Percentiles rank a stretch among this genome's conserved stretches.
Conservation (phyloP, 2,888 invertebrate genomes). For the Phyllotreta cruciferae region DNA sequence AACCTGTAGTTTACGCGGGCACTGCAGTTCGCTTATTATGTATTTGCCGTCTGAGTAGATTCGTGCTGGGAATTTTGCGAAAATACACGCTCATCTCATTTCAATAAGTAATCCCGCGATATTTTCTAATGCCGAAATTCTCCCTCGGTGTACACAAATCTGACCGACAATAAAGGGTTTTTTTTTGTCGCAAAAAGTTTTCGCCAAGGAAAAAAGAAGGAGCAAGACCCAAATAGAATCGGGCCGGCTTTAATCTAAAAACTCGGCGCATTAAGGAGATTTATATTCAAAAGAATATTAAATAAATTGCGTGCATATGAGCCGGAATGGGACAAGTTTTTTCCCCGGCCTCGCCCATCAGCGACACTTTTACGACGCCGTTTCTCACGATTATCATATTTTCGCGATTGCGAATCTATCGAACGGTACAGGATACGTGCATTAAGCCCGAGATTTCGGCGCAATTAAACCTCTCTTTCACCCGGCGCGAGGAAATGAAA, state of each 20-base stretch:
- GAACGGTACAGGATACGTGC: conserved; percentile 35
- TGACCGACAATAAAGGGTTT: too few species aligned
- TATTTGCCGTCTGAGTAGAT: conserved; percentile 18
- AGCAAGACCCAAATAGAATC: conserved; percentile 31
- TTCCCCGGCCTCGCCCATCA: conserved; percentile 39
- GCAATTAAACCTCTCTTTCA: conserved; percentile 13
- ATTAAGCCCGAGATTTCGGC: conserved; percentile 26
- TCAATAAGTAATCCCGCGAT: too few species aligned
- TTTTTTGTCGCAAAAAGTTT: neutral
- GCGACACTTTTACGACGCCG: conserved; percentile 49
- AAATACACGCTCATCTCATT: conserved; percentile 14
- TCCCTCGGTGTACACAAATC: too few species aligned
- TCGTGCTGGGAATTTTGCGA: conserved; percentile 16
- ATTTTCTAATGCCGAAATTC: too few species aligned
- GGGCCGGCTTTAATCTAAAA: conserved; percentile 36
- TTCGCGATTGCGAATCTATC: conserved; percentile 48
- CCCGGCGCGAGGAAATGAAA: neutral
- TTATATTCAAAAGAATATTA: conserved; percentile 43
- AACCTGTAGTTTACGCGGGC: conserved; percentile 33
- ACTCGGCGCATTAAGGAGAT: conserved; percentile 40
- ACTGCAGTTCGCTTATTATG: conserved; percentile 24
- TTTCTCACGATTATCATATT: conserved; percentile 51
- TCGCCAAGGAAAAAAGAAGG: neutral
- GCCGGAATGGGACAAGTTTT: conserved; percentile 43
- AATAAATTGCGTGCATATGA: conserved; percentile 46